phyloP scores from a whole-genome alignment of 2,113 vertebrate species.

The Neotragus moschatus region DNA sequence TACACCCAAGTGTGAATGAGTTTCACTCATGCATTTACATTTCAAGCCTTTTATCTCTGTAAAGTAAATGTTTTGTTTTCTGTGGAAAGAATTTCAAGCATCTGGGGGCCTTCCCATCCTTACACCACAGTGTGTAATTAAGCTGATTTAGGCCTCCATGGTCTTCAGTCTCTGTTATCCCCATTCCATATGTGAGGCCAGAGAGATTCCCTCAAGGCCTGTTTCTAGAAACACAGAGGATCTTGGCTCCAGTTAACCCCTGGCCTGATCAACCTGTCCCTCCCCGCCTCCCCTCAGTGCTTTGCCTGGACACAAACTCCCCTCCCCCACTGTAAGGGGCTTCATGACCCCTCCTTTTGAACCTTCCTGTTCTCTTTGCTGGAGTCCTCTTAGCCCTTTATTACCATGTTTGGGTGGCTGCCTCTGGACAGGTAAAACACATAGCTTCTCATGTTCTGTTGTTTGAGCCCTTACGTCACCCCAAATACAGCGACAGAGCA shows the following conservation, averaged over 20 bases:
- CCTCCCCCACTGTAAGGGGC: neutral
- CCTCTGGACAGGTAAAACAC: neutral
- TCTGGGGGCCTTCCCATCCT: neutral
- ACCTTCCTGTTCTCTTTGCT: neutral
- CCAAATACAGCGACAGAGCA: neutral
- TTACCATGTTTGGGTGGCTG: neutral
- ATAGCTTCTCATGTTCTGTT: neutral
- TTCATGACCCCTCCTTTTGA: neutral
- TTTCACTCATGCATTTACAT: conserved; percentile 10
- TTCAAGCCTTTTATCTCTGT: conserved; percentile 59
- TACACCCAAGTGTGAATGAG: conserved; percentile 47
- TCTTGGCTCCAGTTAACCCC: neutral
- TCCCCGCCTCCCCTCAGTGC: neutral
- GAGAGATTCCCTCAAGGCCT: neutral
- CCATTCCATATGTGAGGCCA: neutral
- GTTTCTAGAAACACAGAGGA: neutral
- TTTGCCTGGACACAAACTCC: neutral
- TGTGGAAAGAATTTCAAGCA: conserved; percentile 60
- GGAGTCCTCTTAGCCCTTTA: neutral
- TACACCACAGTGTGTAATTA: conserved; percentile 33
- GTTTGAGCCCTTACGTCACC: neutral
- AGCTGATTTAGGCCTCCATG: neutral
- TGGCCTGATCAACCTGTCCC: neutral
- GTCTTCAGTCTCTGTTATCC: conserved; percentile 1
- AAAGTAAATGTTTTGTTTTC: conserved; percentile 65